These are phyloP conservation scores for Octodon degus DNA, from an alignment of 2,113 vertebrate species.

Conservation along the genomic window DNA sequence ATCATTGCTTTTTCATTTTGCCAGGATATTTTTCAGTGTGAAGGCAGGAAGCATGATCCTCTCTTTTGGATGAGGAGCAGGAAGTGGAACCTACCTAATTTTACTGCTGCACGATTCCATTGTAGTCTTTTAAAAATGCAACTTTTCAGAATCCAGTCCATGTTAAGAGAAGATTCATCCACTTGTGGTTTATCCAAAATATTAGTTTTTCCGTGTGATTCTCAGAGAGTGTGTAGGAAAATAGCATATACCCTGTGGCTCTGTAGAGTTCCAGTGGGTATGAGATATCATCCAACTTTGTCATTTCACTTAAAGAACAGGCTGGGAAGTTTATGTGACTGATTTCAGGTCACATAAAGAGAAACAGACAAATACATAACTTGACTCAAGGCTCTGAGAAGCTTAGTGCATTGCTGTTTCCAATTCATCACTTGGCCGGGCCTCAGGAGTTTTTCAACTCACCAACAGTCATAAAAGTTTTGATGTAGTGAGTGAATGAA, in stretches of 20 bases:
- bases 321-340: neutral
- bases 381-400: conserved; percentile 12
- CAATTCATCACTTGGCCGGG: neutral
- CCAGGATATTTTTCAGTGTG: neutral
- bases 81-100: neutral
- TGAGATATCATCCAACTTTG: neutral
- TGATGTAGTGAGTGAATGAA: conserved; percentile 58
- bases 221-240: conserved; percentile 13
- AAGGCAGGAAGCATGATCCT: neutral
- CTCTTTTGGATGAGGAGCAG: neutral
- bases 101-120: neutral
- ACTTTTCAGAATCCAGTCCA: neutral
- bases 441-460: conserved; percentile 51
- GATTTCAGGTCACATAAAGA: conserved; percentile 9
- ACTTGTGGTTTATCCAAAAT: neutral
- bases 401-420: neutral
- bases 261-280: neutral
- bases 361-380: neutral
- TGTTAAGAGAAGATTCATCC: neutral
- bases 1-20: conserved; percentile 46
- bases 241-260: neutral
- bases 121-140: conserved; percentile 16
- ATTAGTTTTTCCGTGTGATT: neutral
- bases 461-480: conserved; percentile 62
- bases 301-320: conserved; percentile 10